A percentile compares a stretch with the other conserved stretches of the same genome.
Evolutionary conservation across 1,140 invertebrate genomes (phyloP).

Genomic region (Eciton burchellii): DNA sequence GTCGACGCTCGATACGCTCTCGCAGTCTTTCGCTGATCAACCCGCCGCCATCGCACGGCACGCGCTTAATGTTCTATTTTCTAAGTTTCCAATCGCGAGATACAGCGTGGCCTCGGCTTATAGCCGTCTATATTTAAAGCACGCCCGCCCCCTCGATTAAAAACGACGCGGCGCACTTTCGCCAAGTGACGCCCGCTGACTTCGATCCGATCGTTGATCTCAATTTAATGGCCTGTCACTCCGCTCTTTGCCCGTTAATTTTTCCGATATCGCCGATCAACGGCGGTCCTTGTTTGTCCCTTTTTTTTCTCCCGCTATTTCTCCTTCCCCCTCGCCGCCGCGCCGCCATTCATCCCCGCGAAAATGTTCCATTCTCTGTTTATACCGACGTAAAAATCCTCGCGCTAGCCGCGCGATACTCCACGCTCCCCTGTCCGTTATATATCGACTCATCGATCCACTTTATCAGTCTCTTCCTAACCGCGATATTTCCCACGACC

Average conservation of each 20-base stretch:
- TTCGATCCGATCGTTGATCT: slow-evolving; percentile 59
- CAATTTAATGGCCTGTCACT: slow-evolving; percentile 62
- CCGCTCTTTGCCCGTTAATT: slow-evolving; percentile 59
- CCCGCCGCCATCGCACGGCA: slow-evolving; percentile 12
- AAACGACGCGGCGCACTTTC: slow-evolving; percentile 60
- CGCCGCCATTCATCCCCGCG: slow-evolving; percentile 42
- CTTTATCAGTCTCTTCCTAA: slow-evolving; percentile 73
- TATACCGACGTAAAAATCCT: slow-evolving; percentile 64
- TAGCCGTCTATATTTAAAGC: slow-evolving; percentile 44
- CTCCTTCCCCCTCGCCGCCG: not conserved
- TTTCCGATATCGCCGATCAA: slow-evolving; percentile 56
- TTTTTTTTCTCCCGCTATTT: slow-evolving; percentile 29
- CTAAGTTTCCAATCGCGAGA: slow-evolving; percentile 55
- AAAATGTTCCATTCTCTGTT: slow-evolving; percentile 62
- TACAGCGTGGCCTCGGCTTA: slow-evolving; percentile 12
- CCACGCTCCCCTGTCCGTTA: slow-evolving; percentile 27
- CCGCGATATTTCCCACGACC: slow-evolving; percentile 75
- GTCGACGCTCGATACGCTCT: not conserved
- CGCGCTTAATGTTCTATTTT: slow-evolving; percentile 55
- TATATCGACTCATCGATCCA: slow-evolving; percentile 73
- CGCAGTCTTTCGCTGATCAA: slow-evolving; percentile 17
- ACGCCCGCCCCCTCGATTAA: slow-evolving; percentile 55
- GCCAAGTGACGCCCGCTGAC: slow-evolving; percentile 58
- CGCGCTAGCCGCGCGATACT: slow-evolving; percentile 63
- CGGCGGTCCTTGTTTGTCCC: slow-evolving; percentile 44